Evolutionary conservation across 2,113 vertebrate genomes (phyloP).

Genomic region (Catharus fuscescens): DNA sequence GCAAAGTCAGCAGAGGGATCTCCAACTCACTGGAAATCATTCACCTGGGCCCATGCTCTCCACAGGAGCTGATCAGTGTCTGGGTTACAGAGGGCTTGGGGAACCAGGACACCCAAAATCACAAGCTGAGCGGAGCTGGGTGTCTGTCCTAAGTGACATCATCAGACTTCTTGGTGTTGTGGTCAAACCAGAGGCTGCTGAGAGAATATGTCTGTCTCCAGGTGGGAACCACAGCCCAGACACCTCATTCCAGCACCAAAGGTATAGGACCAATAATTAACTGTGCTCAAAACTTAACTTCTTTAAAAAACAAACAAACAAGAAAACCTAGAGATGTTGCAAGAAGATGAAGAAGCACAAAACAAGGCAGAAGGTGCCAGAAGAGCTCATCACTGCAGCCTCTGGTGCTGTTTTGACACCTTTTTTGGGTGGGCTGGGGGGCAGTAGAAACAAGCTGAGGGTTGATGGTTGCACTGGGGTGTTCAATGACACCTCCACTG

Average conservation of each 20-base stretch:
- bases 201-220: background rate
- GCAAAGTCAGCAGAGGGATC: background rate
- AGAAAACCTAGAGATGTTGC: background rate
- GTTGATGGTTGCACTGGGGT: background rate
- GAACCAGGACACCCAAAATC: background rate
- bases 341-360: background rate
- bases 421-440: background rate
- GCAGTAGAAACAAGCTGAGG: background rate
- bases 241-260: background rate
- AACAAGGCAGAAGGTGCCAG: background rate
- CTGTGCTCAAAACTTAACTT: background rate
- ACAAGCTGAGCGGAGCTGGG: background rate
- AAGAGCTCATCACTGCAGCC: background rate
- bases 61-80: background rate
- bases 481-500: accelerated
- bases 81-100: background rate
- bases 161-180: background rate
- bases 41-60: too few relatives aligned
- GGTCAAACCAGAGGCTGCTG: background rate
- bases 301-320: background rate
- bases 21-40: background rate
- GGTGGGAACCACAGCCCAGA: background rate
- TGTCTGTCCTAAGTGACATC: background rate
- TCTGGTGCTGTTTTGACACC: background rate
- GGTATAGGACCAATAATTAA: background rate